Conservation (phyloP, 2,113 vertebrate species). For the Oryzias woworae region DNA sequence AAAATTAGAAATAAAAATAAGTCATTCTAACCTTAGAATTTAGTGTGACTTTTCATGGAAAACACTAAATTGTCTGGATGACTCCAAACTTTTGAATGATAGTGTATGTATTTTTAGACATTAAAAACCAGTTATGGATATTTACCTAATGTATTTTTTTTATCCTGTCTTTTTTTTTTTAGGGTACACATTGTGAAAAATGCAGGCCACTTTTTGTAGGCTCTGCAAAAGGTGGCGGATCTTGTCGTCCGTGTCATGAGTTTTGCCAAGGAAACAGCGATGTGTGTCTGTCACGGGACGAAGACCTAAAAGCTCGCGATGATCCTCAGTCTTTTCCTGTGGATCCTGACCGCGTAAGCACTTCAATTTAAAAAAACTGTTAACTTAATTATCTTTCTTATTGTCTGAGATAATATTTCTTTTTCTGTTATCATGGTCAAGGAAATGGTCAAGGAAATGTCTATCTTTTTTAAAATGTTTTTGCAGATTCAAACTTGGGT, state of each 20-base stretch:
- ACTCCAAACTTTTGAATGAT: no score
- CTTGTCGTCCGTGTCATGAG: conserved; percentile 84
- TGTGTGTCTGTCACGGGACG: conserved; percentile 84
- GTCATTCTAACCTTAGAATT: no score
- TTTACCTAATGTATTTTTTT: background rate
- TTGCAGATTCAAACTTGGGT: conserved; percentile 84
- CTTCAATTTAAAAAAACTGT: background rate
- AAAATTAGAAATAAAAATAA: no score
- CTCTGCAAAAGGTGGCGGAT: conserved; percentile 83
- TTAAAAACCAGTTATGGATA: no score
- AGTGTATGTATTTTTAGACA: no score
- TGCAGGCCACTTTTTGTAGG: conserved; percentile 90
- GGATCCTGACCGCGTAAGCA: conserved; percentile 78
- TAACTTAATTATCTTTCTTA: background rate
- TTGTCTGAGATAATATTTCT: background rate
- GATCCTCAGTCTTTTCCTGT: conserved; percentile 79
- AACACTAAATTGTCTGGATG: no score
- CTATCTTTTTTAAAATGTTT: background rate
- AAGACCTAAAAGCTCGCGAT: conserved; percentile 78
- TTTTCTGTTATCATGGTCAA: background rate
- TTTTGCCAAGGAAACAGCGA: conserved; percentile 88
- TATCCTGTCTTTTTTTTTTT: conserved; percentile 1
- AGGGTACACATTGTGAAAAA: conserved; percentile 90
- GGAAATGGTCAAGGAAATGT: background rate
- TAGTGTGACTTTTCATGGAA: no score